Conservation (phyloP, 30 jellyfish, hydroid and myxozoan species). For the Mastigias papua region DNA sequence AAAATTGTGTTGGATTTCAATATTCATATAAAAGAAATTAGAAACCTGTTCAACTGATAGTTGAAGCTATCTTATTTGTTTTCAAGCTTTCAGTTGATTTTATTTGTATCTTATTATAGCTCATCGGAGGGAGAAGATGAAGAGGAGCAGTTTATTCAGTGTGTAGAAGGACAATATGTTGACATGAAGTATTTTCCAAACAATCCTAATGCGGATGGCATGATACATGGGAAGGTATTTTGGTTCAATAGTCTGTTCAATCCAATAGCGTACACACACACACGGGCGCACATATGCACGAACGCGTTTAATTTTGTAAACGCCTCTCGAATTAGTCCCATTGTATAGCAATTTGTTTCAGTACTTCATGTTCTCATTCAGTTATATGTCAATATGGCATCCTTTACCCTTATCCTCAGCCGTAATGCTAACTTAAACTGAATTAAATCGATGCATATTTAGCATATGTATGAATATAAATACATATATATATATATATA, state of each 20-base stretch:
- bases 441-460: no score
- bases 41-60: neutral
- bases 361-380: no score
- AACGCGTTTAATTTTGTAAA: neutral
- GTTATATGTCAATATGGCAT: no score
- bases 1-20: neutral
- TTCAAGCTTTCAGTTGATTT: no score
- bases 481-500: no score
- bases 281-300: neutral
- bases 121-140: neutral
- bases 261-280: no score
- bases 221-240: neutral
- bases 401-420: no score
- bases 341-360: no score
- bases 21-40: no score
- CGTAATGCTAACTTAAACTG: no score
- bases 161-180: constrained; percentile 27
- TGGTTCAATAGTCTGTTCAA: neutral
- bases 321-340: neutral
- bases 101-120: neutral
- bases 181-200: constrained; percentile 82
- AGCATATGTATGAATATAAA: no score
- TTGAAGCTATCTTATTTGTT: neutral
- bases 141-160: constrained; percentile 38
- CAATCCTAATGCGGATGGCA: constrained; percentile 62